phyloP scores from a whole-genome alignment of 2,113 vertebrate genomes.

The Oxyruncus cristatus region DNA sequence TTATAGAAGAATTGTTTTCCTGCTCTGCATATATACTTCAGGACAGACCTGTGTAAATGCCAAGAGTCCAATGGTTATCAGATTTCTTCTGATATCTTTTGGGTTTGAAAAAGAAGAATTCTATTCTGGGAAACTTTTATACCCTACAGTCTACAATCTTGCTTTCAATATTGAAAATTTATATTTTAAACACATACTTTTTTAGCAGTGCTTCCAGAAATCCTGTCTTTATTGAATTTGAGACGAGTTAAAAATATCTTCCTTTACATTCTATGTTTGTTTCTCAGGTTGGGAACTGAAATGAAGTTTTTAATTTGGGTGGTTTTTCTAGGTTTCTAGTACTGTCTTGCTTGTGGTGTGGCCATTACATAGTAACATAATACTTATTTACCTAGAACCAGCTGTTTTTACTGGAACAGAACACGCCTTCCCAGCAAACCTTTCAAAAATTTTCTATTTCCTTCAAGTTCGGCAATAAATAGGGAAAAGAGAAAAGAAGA shows the following conservation, averaged over 20 bases:
- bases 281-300: not conserved
- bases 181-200: not conserved
- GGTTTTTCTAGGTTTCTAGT: not conserved
- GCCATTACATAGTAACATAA: not conserved
- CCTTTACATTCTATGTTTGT: not conserved
- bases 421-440: fast-evolving
- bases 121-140: not conserved
- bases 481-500: not conserved
- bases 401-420: not conserved
- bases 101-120: not conserved
- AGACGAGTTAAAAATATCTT: not conserved
- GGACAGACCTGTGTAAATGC: not conserved
- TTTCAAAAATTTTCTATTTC: not conserved
- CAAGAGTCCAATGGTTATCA: not conserved
- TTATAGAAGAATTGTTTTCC: not conserved
- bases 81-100: not conserved
- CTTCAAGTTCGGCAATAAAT: not conserved
- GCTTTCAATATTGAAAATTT: not conserved
- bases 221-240: not conserved
- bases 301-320: not conserved
- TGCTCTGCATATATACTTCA: not conserved
- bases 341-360: not conserved
- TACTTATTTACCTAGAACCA: not conserved
- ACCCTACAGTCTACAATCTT: not conserved
- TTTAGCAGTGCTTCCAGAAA: not conserved